Evolutionary conservation across 2,888 invertebrate species (phyloP).

Genomic region (Athrips mouffetella): DNA sequence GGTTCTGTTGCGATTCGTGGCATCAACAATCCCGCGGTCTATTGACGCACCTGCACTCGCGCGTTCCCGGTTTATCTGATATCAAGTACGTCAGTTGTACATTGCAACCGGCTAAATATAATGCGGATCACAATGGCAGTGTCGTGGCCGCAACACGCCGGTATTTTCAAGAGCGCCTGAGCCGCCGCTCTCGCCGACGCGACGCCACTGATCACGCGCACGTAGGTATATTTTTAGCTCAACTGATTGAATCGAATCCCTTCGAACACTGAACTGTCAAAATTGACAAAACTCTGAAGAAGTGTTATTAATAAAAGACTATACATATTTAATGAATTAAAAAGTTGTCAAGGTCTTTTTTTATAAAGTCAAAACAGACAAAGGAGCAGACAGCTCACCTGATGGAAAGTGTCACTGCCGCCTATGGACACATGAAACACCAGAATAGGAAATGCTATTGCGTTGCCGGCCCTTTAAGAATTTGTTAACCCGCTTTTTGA

Average conservation of each 20-base stretch:
- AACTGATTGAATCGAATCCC: constrained; percentile 44
- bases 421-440: too few species aligned
- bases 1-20: too few species aligned
- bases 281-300: not conserved
- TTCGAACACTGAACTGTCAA: constrained; percentile 40
- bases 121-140: constrained; percentile 67
- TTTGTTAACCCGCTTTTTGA: too few species aligned
- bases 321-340: too few species aligned
- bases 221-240: constrained; percentile 58
- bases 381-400: too few species aligned
- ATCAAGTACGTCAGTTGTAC: constrained; percentile 30
- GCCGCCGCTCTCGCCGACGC: constrained; percentile 54
- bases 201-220: constrained; percentile 52
- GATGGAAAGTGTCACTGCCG: too few species aligned
- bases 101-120: constrained; percentile 66
- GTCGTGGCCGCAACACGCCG: constrained; percentile 58
- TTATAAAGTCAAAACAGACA: too few species aligned
- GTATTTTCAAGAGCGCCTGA: constrained; percentile 61
- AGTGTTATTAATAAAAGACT: too few species aligned
- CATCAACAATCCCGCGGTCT: not conserved
- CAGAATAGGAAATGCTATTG: too few species aligned
- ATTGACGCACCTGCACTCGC: constrained; percentile 9
- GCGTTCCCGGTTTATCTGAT: constrained; percentile 21
- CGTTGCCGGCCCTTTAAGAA: too few species aligned
- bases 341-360: too few species aligned